These are phyloP conservation scores for Pilophorus perplexus DNA, from an alignment of 2,888 invertebrate genomes.

Conservation along the genomic window DNA sequence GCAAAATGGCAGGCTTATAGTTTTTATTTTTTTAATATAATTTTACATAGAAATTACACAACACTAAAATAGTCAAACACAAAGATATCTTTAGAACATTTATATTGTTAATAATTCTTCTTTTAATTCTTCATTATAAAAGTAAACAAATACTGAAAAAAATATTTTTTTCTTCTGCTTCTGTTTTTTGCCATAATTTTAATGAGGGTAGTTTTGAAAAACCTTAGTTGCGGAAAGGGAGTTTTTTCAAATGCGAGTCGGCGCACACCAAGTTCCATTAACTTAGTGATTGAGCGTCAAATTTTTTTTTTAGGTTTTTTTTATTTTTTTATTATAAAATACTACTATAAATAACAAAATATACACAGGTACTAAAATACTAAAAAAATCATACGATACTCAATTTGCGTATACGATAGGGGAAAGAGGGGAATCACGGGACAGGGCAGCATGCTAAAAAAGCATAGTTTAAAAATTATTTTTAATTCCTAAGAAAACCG, in stretches of 20 bases:
- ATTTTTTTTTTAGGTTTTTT: constrained; percentile 17
- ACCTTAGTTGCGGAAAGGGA: constrained; percentile 32
- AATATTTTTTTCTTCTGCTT: constrained; percentile 45
- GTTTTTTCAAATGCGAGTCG: constrained; percentile 40
- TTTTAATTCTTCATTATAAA: constrained; percentile 48
- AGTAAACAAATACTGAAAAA: constrained; percentile 49
- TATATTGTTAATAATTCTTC: constrained; percentile 48
- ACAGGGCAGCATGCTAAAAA: no score
- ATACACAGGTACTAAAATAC: constrained; percentile 45
- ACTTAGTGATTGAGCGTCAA: constrained; percentile 44
- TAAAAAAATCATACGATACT: constrained; percentile 11
- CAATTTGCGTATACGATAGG: constrained; percentile 27
- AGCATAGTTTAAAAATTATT: background rate
- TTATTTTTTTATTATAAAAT: constrained; percentile 9
- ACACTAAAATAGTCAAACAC: constrained; percentile 47
- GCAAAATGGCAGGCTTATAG: constrained; percentile 45
- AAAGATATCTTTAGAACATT: constrained; percentile 47
- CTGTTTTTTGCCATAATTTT: constrained; percentile 44
- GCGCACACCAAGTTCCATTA: constrained; percentile 22
- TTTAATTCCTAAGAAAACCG: constrained; percentile 15
- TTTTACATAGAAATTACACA: constrained; percentile 44
- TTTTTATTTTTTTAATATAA: constrained; percentile 29
- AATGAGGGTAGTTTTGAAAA: constrained; percentile 40
- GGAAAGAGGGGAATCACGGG: constrained; percentile 3
- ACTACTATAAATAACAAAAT: constrained; percentile 37